Conservation (phyloP, 2,888 invertebrate species). For the Caenorhabditis sulstoni region DNA sequence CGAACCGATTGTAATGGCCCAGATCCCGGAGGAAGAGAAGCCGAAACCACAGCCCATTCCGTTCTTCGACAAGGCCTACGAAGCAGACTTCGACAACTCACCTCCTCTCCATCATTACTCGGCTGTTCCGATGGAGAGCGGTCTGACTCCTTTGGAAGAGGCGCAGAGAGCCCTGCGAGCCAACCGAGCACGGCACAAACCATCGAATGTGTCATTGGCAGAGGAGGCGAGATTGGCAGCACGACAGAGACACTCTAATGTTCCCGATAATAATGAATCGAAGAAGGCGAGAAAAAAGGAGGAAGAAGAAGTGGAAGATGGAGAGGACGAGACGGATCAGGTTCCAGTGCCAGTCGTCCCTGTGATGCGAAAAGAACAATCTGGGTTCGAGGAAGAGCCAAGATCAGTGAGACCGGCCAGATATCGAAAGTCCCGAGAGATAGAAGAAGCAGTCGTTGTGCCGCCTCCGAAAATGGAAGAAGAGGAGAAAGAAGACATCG, state of each 20-base stretch:
- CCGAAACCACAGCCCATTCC: constrained; percentile 48
- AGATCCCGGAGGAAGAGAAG: constrained; percentile 43
- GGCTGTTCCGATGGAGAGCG: constrained; percentile 24
- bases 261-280: constrained; percentile 19
- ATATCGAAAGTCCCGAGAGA: constrained; percentile 52
- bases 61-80: constrained; percentile 44
- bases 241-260: constrained; percentile 38
- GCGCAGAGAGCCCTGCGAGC: constrained; percentile 60
- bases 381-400: constrained; percentile 31
- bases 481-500: constrained; percentile 53
- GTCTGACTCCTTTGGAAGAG: constrained; percentile 57
- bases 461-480: constrained; percentile 8
- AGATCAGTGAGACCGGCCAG: constrained; percentile 47
- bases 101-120: constrained; percentile 60
- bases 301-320: background rate
- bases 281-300: constrained; percentile 39
- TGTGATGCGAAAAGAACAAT: constrained; percentile 28
- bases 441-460: constrained; percentile 48
- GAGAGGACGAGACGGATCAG: constrained; percentile 17
- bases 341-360: constrained; percentile 27
- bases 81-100: constrained; percentile 55
- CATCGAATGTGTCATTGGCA: constrained; percentile 47
- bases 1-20: constrained; percentile 56
- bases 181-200: constrained; percentile 55
- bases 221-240: constrained; percentile 32